phyloP scores from a whole-genome alignment of 2,888 invertebrate species.

The Charanyca ferruginea region DNA sequence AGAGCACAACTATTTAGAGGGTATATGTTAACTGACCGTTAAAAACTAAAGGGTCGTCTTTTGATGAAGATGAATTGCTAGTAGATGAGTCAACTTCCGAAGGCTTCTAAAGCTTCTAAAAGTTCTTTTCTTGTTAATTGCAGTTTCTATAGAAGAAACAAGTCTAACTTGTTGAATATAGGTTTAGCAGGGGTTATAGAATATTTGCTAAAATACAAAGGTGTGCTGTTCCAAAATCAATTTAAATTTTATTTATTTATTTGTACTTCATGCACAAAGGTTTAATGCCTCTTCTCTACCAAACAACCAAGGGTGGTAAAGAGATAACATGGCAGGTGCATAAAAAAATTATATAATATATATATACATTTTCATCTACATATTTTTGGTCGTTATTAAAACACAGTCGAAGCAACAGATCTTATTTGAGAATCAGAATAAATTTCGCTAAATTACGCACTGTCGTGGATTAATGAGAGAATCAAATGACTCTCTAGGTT shows the following conservation, averaged over 20 bases:
- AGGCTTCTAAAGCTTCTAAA: neutral
- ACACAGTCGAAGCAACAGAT: neutral
- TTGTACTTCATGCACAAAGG: too few species aligned
- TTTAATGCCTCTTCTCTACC: too few species aligned
- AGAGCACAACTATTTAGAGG: constrained; percentile 19
- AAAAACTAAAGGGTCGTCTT: neutral
- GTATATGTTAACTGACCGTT: constrained; percentile 8
- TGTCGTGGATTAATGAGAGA: constrained; percentile 14
- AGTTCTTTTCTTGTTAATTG: neutral
- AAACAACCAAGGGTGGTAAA: too few species aligned
- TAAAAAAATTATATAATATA: too few species aligned
- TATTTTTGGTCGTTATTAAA: neutral
- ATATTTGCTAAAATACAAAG: constrained; percentile 1
- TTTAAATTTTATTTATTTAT: too few species aligned
- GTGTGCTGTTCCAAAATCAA: constrained; percentile 1
- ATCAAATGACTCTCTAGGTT: too few species aligned
- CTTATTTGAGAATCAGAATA: constrained; percentile 24
- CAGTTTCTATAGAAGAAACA: neutral
- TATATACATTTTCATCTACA: neutral
- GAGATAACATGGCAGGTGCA: too few species aligned
- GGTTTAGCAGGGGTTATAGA: constrained; percentile 3
- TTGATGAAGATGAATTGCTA: constrained; percentile 7
- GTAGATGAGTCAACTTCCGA: neutral
- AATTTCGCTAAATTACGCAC: constrained; percentile 2
- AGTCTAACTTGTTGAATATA: neutral